Evolutionary conservation across 2,113 vertebrate genomes (phyloP), one percentile per base, ranked within the genome.

Genomic region (Rhinoderma darwinii): DNA sequence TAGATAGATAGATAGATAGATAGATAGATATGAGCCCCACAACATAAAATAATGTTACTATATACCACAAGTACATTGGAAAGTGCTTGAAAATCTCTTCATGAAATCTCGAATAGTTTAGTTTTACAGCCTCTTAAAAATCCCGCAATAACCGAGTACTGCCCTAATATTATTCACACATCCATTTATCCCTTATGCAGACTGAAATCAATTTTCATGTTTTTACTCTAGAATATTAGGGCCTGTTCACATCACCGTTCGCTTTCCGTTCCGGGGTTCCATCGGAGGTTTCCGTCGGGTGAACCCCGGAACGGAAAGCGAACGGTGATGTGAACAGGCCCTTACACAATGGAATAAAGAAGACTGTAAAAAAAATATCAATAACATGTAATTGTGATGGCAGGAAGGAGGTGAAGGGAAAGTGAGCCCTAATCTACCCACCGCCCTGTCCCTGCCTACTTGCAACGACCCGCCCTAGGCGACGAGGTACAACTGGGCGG

Each of bases 121-220:
- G n/a, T 76, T 84, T 76, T 76, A 84, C 37, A 76, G 72, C 39
- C 35, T 73, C 82, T 37, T 84, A 84, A 84, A 79, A 74, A 74
- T 74, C 68, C 27, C 18, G 50, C 35, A 75, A 30, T 59, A 72
- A 61, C 50, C 0, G 50, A 30, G 51, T 43, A 76, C 8, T 44
- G 30, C n/a, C 50, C 72, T 56, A 25, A 20, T 76, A 75, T 76
- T n/a, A 84, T 35, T 51, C 82, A 35, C 25, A 54, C 74, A 84
- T 84, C 27, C 35, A 25, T 22, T 54, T n/a, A n/a, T n/a, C n/a
- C 72, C 4, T 76, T 61, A 27, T 76, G 37, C 6, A 44, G 72
- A 59, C 25, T 43, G 37, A 76, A 84, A 84, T 84, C 9, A 84
- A 75, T 76, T 84, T 75, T 75, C 83, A 61, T 27, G 59, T 63